Conservation (phyloP, 2,113 vertebrate species). For the Conger conger region DNA sequence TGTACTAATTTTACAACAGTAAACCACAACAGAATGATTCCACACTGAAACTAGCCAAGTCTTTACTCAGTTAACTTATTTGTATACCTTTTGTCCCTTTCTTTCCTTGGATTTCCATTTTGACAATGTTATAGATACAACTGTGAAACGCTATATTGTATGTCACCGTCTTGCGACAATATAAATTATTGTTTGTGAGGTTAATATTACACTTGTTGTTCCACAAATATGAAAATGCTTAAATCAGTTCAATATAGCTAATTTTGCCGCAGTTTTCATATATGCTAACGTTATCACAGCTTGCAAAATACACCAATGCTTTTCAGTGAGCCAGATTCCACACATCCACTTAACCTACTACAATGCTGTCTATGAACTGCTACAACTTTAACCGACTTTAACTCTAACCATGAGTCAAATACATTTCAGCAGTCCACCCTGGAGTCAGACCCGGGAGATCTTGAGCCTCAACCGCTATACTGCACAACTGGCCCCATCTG, state of each 20-base stretch:
- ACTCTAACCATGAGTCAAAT: not conserved
- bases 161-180: too few species aligned
- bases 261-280: not conserved
- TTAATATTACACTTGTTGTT: too few species aligned
- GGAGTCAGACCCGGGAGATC: not conserved
- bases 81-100: too few species aligned
- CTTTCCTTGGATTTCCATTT: too few species aligned
- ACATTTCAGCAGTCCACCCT: not conserved
- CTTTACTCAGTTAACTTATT: not conserved
- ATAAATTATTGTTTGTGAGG: too few species aligned
- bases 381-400: not conserved
- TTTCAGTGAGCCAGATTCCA: not conserved
- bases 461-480: not conserved
- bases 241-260: not conserved
- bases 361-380: not conserved
- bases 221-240: not conserved
- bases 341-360: not conserved
- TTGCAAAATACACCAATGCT: not conserved
- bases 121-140: too few species aligned
- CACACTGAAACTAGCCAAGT: not conserved
- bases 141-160: too few species aligned
- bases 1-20: constrained; percentile 1
- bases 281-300: not conserved
- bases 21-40: not conserved
- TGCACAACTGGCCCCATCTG: not conserved